Base-by-base conservation (phyloP, 2,113 vertebrate genomes). In the Cyrtonyx montezumae region DNA sequence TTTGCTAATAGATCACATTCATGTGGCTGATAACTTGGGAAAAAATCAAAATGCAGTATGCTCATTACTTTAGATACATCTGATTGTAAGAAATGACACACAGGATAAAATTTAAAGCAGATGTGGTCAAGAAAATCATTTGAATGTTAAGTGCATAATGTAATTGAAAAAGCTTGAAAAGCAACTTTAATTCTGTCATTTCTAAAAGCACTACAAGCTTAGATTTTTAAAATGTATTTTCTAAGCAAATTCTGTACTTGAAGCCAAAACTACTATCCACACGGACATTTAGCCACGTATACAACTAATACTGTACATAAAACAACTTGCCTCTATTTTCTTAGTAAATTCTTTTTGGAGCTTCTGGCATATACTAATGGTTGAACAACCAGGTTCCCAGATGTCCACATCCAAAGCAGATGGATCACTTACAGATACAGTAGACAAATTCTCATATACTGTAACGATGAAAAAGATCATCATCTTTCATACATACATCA, bases 321-420 rank as follows among this genome's bases (percentile, higher is more conserved):
- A 93, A 82, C 10, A 10, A 59, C 97, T 97, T 96, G 98, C 99
- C 97, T 98, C 95, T 21, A 98, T 97, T 96, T 99, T 99, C 79
- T 96, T 98, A 40, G 98, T 97, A 6, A 98, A 95, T 85, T 99
- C 98, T 26, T 98, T 97, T 89, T 95, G 98, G 85, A 99, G 93
- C 88, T 98, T 97, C 84, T 98, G 97, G 90, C 95, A 98, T 53
- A 99, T 70, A 45, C 79, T 91, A 62, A 98, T 34, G 79, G 96
- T 69, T 58, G 96, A 94, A 49, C 79, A 74, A 18, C 88, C 91
- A 75, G 75, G 66, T 28, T 96, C 91, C 97, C 95, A 97, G 59
- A 83, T 62, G 4, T 97, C 91, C 32, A 46, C 92, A 88, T 93
- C 95, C 48, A 78, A 55, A 91, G 48, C 40, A 91, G 73, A 79